These are phyloP conservation scores for Dromaius novaehollandiae DNA, from an alignment of 2,113 vertebrate species.

Conservation along the genomic window DNA sequence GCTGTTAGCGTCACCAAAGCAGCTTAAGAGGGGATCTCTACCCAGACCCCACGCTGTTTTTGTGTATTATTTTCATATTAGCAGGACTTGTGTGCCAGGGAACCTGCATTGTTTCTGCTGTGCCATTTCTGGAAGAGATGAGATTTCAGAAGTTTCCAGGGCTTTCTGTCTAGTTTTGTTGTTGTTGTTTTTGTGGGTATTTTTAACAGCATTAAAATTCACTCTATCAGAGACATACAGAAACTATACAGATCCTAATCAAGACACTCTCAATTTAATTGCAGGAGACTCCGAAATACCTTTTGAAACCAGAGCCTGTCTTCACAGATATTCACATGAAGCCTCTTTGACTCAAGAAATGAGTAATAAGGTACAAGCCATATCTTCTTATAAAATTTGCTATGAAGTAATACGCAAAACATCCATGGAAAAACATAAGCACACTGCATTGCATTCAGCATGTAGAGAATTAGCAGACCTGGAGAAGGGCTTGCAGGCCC, in stretches of 20 bases:
- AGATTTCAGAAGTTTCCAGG: background rate
- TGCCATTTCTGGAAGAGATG: background rate
- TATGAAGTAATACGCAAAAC: background rate
- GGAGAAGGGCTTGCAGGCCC: background rate
- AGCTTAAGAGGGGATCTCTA: background rate
- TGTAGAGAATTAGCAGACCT: background rate
- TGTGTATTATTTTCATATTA: background rate
- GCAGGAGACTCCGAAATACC: constrained; percentile 1
- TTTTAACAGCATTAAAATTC: background rate
- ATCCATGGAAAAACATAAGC: background rate
- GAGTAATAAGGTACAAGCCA: constrained; percentile 17
- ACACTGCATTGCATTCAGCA: background rate
- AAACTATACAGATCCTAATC: background rate
- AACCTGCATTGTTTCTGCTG: background rate
- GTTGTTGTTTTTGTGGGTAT: background rate
- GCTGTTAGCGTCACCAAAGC: background rate
- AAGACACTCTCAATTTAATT: constrained; percentile 38
- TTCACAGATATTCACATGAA: constrained; percentile 14
- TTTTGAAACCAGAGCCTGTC: background rate
- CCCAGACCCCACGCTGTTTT: background rate
- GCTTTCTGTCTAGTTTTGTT: background rate
- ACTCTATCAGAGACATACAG: background rate
- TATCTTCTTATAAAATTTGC: background rate
- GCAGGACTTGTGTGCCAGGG: background rate
- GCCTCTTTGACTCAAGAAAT: background rate